Percentiles rank a stretch among this genome's conserved stretches.
Evolutionary conservation across 2,888 invertebrate genomes (phyloP).

Genomic region (Synanthedon formicaeformis): DNA sequence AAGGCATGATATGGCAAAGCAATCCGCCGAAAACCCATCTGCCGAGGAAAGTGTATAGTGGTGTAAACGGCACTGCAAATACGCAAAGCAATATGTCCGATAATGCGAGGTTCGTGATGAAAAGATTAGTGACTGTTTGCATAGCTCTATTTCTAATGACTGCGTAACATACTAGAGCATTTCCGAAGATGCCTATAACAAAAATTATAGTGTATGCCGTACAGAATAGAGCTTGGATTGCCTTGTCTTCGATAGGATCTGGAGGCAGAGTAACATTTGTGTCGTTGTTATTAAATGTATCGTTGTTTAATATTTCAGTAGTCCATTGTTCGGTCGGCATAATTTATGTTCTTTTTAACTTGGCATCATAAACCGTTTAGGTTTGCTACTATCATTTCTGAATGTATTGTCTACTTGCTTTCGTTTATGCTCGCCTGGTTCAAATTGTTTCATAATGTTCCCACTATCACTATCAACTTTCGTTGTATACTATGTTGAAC

Average conservation of each 20-base stretch:
- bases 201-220: slow-evolving; percentile 84
- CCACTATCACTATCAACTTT: slow-evolving; percentile 1
- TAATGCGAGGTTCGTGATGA: slow-evolving; percentile 90
- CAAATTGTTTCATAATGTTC: slow-evolving; percentile 8
- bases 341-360: slow-evolving; percentile 39
- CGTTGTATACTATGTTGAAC: not conserved
- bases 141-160: slow-evolving; percentile 87
- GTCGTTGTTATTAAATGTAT: slow-evolving; percentile 21
- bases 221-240: slow-evolving; percentile 80
- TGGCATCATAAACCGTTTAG: slow-evolving; percentile 49
- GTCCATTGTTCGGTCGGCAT: slow-evolving; percentile 55
- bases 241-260: slow-evolving; percentile 74
- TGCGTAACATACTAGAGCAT: slow-evolving; percentile 87
- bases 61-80: slow-evolving; percentile 91
- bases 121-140: slow-evolving; percentile 94
- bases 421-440: slow-evolving; percentile 14
- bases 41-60: slow-evolving; percentile 85
- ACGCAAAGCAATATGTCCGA: slow-evolving; percentile 89
- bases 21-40: slow-evolving; percentile 88
- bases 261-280: slow-evolving; percentile 22
- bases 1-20: slow-evolving; percentile 88
- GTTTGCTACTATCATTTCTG: slow-evolving; percentile 38
- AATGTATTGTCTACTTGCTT: slow-evolving; percentile 7
- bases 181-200: slow-evolving; percentile 83
- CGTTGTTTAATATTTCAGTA: slow-evolving; percentile 28